Conservation (phyloP, 1,140 invertebrate species). For the Drosophila pandora region DNA sequence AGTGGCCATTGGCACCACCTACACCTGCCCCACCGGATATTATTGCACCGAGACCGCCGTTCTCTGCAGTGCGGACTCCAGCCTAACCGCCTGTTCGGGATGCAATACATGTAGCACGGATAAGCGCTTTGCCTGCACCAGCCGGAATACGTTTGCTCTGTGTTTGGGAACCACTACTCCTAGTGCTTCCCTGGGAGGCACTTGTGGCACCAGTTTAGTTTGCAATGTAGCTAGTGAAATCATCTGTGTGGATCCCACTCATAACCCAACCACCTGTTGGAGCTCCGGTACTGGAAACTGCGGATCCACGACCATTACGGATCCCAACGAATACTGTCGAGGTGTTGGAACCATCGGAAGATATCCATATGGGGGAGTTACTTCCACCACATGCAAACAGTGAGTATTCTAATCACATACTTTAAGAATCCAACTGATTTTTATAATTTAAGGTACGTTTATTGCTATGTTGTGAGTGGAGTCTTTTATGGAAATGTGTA, state of each 20-base stretch:
- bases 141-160: conserved; percentile 34
- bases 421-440: background rate
- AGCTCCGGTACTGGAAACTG: background rate
- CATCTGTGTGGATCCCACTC: conserved; percentile 30
- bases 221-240: conserved; percentile 21
- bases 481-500: conserved; percentile 43
- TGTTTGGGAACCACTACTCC: conserved; percentile 29
- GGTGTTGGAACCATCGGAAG: conserved; percentile 8
- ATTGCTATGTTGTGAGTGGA: conserved; percentile 12
- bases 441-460: conserved; percentile 31
- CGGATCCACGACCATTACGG: conserved; percentile 5
- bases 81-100: background rate
- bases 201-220: conserved; percentile 25
- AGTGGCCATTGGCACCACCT: conserved; percentile 2
- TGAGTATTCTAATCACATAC: conserved; percentile 11
- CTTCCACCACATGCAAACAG: conserved; percentile 48
- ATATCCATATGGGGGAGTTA: conserved; percentile 46
- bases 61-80: conserved; percentile 10
- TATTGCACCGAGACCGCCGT: background rate
- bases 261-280: conserved; percentile 14
- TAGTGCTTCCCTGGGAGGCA: conserved; percentile 27
- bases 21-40: conserved; percentile 25
- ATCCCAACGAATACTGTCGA: conserved; percentile 36
- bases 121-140: conserved; percentile 31
- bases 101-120: conserved; percentile 19